Base-by-base conservation (phyloP, 2,113 vertebrate species). In the Dendropsophus ebraccatus region DNA sequence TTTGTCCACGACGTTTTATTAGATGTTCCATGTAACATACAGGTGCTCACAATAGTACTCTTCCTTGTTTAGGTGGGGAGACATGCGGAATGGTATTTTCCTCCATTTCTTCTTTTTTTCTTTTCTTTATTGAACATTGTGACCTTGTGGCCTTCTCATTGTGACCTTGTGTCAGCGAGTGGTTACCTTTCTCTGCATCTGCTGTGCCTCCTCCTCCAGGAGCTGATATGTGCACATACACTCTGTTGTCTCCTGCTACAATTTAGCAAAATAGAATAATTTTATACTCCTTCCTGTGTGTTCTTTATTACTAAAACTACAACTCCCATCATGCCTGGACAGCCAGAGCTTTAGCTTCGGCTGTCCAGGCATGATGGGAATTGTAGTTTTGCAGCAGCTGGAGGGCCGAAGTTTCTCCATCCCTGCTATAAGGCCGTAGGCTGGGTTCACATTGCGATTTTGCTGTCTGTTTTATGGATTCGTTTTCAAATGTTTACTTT, bases 101-200 rank as follows among this genome's bases (percentile, higher is more conserved):
- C 16, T n/a, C n/a, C 16, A 1, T 28, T 17, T 62, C 21, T 62
- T 35, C 1, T n/a, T n/a, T n/a, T n/a, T n/a, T 45, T 25, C 4
- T 32, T 25, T 54, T 56, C 21, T 12, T 58, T 54, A 8, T 76
- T 49, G 19, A 54, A 30, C 28, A 77, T 21, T 25, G 47, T 54
- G 75, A 21, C 50, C 8, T 74, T 32, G 10, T 1, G 19, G n/a
- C 2, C 11, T 78, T 35, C 30, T 78, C 50, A 78, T 35, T 56
- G 75, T 78, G 75, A 78, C 49, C 74, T 54, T 77, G 74, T 77
- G 32, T 16, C 32, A 41, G 77, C 5, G 13, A 17, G 23, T 37
- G n/a, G 52, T 37, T 19, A 25, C 77, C 23, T 52, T 13, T 50
- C 45, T 32, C 49, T 35, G 16, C 30, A 49, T 19, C 50, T 76